A percentile compares a stretch with the other conserved stretches of the same genome.
phyloP scores from a whole-genome alignment of 2,113 vertebrate genomes.

The Verasper variegatus region DNA sequence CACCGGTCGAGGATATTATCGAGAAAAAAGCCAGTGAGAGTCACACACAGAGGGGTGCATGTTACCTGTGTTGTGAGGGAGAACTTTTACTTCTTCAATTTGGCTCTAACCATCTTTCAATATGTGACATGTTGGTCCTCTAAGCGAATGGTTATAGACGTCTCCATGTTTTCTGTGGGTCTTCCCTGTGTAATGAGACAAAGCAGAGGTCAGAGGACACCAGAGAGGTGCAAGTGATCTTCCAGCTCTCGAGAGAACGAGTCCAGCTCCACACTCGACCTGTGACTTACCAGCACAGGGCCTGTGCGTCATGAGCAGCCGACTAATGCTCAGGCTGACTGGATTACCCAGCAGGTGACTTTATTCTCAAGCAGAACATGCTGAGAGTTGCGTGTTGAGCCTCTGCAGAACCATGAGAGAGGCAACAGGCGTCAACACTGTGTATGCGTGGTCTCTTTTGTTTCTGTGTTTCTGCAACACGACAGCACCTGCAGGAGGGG shows the following conservation, averaged over 20 bases:
- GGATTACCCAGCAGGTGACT: conserved; percentile 72
- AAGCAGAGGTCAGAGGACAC: conserved; percentile 8
- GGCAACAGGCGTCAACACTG: conserved; percentile 35
- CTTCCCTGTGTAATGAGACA: neutral
- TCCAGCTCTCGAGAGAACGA: conserved; percentile 28
- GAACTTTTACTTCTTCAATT: neutral
- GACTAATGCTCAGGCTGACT: conserved; percentile 53
- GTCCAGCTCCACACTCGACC: conserved; percentile 8
- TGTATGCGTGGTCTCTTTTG: conserved; percentile 14
- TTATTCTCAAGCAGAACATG: conserved; percentile 70
- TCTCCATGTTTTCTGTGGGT: neutral
- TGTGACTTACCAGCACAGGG: conserved; percentile 15
- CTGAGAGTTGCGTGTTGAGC: conserved; percentile 55
- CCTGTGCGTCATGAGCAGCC: conserved; percentile 64
- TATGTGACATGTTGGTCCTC: neutral
- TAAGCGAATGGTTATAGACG: neutral
- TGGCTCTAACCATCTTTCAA: neutral
- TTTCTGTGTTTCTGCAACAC: neutral
- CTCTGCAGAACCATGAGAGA: conserved; percentile 7
- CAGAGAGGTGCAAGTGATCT: conserved; percentile 42
- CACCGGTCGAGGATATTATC: neutral
- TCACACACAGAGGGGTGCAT: neutral
- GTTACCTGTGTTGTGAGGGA: neutral
- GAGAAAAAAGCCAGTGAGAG: neutral
- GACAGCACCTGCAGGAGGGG: conserved; percentile 7